Base-by-base conservation (phyloP, 2,888 invertebrate genomes). In the Micropterix aruncella region DNA sequence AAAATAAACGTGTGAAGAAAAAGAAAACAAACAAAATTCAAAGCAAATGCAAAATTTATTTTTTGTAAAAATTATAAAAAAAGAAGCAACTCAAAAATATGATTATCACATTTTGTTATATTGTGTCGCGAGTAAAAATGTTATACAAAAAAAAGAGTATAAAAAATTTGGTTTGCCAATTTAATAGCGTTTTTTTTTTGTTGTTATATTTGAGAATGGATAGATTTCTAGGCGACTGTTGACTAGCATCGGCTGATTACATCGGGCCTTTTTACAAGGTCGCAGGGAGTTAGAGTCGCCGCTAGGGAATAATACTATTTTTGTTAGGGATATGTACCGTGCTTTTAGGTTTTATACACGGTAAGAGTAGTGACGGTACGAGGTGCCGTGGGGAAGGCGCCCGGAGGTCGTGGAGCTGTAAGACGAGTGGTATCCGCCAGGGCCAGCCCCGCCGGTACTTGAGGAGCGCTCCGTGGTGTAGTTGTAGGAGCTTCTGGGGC, bases 361-460 rank as follows among this genome's bases (percentile, higher is more conserved):
- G 73, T 89, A 88, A 56, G 87, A 86, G 73, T 79, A 89, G 66
- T 88, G 86, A 58, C 89, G 84, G 69, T 88, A 89, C 57, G 66
- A 70, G 60, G 83, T 85, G 63, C 89, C 88, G 59, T 83, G 79
- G 52, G 89, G 90, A 61, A 89, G 75, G 62, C 82, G 80, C 61
- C 89, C 89, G 63, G 82, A 79, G 53, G 79, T 65, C 56, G 79
- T 76, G 50, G 86, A 83, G 54, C 83, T 82, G 73, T 88, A 89
- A 60, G 85, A 84, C 48, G 76, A 73, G 55, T 62, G 68, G 70
- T 89, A 89, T 56, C 87, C 82, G 55, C 88, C 80, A 53, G 89
- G 89, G 51, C 84, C 84, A 51, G 69, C 71, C 49, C 73, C 75
- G 60, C 81, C 80, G 60, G 77, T 69, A 60, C 78, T 78, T 61